These are phyloP conservation scores for Bombycilla garrulus DNA, from an alignment of 2,113 vertebrate genomes.

Conservation along the genomic window DNA sequence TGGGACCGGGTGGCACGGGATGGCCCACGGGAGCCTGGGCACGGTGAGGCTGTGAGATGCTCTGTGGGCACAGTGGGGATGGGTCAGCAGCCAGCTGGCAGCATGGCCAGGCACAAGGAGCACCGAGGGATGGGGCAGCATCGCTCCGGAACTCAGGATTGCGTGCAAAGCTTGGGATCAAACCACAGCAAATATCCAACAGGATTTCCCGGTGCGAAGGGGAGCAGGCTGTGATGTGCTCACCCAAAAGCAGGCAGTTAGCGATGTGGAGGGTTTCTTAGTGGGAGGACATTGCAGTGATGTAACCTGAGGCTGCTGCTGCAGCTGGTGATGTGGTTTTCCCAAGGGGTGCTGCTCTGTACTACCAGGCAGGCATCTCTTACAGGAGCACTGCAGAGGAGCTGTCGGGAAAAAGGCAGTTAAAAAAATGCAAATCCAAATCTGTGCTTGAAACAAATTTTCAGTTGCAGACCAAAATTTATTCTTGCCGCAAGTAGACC, in stretches of 20 bases:
- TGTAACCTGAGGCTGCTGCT: background rate
- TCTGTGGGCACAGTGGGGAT: fast-evolving
- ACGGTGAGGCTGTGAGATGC: fast-evolving
- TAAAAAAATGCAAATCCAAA: background rate
- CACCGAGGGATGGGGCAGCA: background rate
- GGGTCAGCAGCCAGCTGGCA: background rate
- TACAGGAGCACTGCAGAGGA: background rate
- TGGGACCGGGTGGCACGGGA: fast-evolving
- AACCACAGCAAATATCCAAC: background rate
- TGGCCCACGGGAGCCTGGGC: fast-evolving
- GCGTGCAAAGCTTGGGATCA: fast-evolving
- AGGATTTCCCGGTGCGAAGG: background rate
- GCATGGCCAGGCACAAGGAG: background rate
- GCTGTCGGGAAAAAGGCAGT: background rate
- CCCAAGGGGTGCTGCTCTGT: background rate
- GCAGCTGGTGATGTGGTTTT: background rate
- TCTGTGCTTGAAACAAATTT: background rate
- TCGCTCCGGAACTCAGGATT: background rate
- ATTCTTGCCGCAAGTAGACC: background rate
- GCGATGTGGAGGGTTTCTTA: fast-evolving
- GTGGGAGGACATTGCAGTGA: background rate
- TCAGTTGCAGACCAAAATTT: background rate
- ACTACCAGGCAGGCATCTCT: background rate
- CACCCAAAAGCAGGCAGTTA: background rate
- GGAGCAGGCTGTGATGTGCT: background rate